phyloP scores from a whole-genome alignment of 1,140 invertebrate species.

The Meloidogyne chitwoodi region DNA sequence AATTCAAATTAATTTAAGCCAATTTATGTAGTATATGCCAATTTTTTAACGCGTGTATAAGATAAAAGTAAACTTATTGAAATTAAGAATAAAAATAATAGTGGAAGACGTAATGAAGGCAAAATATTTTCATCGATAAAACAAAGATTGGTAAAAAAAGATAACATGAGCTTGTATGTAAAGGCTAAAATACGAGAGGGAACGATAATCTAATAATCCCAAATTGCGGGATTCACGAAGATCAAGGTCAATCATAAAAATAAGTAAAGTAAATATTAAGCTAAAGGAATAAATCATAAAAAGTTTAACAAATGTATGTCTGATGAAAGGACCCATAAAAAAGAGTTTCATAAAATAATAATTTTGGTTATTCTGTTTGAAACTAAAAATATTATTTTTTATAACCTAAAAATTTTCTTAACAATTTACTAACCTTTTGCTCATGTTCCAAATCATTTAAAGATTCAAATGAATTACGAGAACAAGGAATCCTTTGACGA shows the following conservation, averaged over 20 bases:
- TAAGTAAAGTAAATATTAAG: background rate
- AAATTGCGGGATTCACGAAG: background rate
- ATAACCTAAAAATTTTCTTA: background rate
- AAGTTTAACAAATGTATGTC: too few relatives aligned
- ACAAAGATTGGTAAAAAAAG: background rate
- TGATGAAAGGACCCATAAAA: too few relatives aligned
- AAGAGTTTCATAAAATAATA: too few relatives aligned
- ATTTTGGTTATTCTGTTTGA: too few relatives aligned
- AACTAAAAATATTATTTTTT: background rate
- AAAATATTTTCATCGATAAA: background rate
- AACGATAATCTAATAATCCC: background rate
- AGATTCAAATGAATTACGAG: background rate
- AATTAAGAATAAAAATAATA: too few relatives aligned
- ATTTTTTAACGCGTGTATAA: too few relatives aligned
- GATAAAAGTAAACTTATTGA: too few relatives aligned
- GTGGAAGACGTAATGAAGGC: too few relatives aligned
- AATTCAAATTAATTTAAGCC: too few relatives aligned
- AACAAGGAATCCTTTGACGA: conserved; percentile 19
- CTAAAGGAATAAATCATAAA: background rate
- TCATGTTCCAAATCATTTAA: conserved; percentile 6
- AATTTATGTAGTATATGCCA: too few relatives aligned
- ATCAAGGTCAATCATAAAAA: background rate
- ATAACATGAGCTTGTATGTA: background rate
- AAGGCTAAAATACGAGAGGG: background rate
- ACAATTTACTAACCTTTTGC: background rate